Evolutionary conservation across 2,888 invertebrate species (phyloP).

Genomic region (Strigamia crassipes): DNA sequence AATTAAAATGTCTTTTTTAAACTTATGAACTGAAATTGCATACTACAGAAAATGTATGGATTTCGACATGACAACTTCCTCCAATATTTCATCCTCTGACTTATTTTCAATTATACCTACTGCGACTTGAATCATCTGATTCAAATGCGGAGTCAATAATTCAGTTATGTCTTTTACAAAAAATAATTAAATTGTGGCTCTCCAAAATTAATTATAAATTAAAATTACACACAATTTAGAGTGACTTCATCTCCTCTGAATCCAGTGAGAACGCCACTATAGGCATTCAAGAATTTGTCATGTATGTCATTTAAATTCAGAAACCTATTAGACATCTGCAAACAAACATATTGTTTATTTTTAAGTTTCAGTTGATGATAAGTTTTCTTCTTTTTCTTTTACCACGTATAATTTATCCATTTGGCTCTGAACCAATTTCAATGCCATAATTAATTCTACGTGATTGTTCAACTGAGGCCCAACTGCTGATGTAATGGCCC

Average conservation of each 20-base stretch:
- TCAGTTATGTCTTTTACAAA: not conserved
- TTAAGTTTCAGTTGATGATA: not conserved
- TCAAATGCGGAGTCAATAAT: not conserved
- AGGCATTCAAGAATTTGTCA: not conserved
- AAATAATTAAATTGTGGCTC: not conserved
- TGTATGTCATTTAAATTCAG: not conserved
- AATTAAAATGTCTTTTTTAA: not conserved
- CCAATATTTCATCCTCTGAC: not conserved
- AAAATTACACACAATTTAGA: not conserved
- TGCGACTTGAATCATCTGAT: not conserved
- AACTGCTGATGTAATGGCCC: not conserved
- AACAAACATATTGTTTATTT: not conserved
- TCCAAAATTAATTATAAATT: not conserved
- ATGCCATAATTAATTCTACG: not conserved
- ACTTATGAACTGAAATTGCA: not conserved
- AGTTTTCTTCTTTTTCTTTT: not conserved
- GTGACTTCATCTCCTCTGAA: not conserved
- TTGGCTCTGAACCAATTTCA: not conserved
- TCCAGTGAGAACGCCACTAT: not conserved
- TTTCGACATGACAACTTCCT: not conserved
- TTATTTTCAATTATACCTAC: not conserved
- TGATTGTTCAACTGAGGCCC: not conserved
- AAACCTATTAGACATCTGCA: not conserved
- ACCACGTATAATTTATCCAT: slow-evolving; percentile 9
- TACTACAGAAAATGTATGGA: not conserved